These are phyloP conservation scores for Phrynocephalus forsythii DNA, from an alignment of 2,797 vertebrate species.

Conservation along the genomic window DNA sequence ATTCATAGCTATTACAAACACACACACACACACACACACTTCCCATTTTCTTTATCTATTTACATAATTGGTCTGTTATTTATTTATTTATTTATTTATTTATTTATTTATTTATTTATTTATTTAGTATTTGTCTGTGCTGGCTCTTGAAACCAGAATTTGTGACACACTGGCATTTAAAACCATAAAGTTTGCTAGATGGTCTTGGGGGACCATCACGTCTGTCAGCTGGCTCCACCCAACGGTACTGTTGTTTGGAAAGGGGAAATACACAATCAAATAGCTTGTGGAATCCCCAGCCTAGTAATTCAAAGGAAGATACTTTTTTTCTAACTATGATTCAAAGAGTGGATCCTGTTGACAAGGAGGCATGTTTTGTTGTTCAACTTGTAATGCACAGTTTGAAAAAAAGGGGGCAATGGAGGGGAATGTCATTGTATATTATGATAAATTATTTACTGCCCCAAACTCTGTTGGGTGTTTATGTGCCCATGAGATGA, in stretches of 20 bases:
- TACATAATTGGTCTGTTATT: neutral
- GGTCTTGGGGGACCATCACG: too few relatives aligned
- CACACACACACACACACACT: neutral
- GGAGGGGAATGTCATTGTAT: neutral
- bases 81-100: neutral
- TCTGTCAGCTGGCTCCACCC: neutral
- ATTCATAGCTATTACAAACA: too few relatives aligned
- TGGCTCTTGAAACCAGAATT: neutral
- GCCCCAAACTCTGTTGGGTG: too few relatives aligned
- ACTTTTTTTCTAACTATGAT: too few relatives aligned
- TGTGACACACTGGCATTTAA: neutral
- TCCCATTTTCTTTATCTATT: conserved; percentile 23
- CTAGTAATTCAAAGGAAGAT: too few relatives aligned
- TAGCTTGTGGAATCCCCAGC: neutral
- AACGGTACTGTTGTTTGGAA: neutral
- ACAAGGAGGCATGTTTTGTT: too few relatives aligned
- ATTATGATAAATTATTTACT: too few relatives aligned
- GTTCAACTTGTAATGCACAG: too few relatives aligned
- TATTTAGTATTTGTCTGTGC: neutral
- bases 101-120: neutral
- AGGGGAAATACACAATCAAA: neutral
- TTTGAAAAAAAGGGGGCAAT: too few relatives aligned
- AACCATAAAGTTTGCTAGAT: too few relatives aligned
- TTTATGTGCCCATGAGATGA: too few relatives aligned
- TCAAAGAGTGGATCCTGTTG: too few relatives aligned